Evolutionary conservation across 2,888 invertebrate species (phyloP).

Genomic region (Anticlea derivata): DNA sequence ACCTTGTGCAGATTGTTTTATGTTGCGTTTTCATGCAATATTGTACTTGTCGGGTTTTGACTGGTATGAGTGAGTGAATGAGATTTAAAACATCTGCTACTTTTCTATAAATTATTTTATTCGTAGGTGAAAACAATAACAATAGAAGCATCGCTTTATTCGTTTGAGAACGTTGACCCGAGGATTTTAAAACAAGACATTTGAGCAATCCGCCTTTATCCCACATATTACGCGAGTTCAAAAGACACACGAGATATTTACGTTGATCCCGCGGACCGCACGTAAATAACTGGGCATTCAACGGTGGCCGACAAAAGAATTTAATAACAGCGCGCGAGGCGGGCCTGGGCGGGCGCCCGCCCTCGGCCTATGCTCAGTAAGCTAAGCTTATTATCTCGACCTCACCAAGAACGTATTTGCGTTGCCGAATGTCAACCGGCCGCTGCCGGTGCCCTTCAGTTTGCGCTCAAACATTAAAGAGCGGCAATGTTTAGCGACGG

Average conservation of each 20-base stretch:
- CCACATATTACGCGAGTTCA: constrained; percentile 58
- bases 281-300: constrained; percentile 73
- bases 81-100: constrained; percentile 64
- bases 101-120: constrained; percentile 45
- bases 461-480: constrained; percentile 79
- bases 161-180: constrained; percentile 9
- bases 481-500: constrained; percentile 77
- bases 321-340: constrained; percentile 71
- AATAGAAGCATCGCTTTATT: constrained; percentile 28
- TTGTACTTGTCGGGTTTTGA: constrained; percentile 44
- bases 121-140: constrained; percentile 54
- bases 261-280: constrained; percentile 67
- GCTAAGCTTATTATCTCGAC: constrained; percentile 75
- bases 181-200: constrained; percentile 43
- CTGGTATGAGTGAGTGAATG: constrained; percentile 34
- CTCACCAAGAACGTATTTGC: constrained; percentile 74
- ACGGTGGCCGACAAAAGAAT: constrained; percentile 75
- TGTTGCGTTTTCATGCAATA: constrained; percentile 46
- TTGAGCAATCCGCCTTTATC: constrained; percentile 62
- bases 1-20: constrained; percentile 68
- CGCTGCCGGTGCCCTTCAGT: constrained; percentile 57
- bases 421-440: constrained; percentile 73
- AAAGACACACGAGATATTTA: constrained; percentile 68
- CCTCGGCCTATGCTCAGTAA: constrained; percentile 51
- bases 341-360: constrained; percentile 54